Base-by-base conservation (phyloP, 2,113 vertebrate species). In the Tachuris rubrigastra region DNA sequence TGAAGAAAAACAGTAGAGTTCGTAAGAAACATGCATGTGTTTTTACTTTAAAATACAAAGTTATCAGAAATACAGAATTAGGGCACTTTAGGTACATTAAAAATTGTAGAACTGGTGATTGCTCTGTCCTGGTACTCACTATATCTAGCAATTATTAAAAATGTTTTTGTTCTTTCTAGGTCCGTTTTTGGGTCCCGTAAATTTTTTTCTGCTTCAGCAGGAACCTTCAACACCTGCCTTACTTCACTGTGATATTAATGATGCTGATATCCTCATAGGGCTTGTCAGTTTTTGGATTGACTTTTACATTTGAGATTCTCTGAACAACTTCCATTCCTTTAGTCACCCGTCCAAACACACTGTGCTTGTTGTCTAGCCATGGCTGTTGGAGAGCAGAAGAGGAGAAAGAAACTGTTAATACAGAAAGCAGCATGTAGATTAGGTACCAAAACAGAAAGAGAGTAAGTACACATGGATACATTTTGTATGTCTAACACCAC, bases 311-410 rank as follows among this genome's bases (percentile, higher is more conserved):
- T 89, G 99, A 99, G 96, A 99, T 99, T 98, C 99, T 98, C 95
- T 99, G 99, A 56, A 99, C 99, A 14, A 99, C 99, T 98, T 99
- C 99, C 99, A 99, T 99, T 89, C 99, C 99, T 98, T 99, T 99
- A 2, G 98, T 98, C 67, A 99, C 99, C 35, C 99, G 94, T 94
- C 99, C 99, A 90, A 99, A 99, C 37, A 99, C 99, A 0, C 99
- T 99, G 97, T 99, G 99, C 95, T 99, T 99, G 98, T 99, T 99
- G 97, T 99, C 99, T 8, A 99, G 98, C 99, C 99, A 99, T 0
- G 99, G 99, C 99, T 99, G 96, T 68, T 92, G 6, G 39, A 87
- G 31, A 66, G 39, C 39, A 96, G 7, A 44, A 42, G 23, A 85
- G n/a, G 47, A 89, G 41, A 92, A 74, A 94, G n/a, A 76, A 73